Base-by-base conservation (phyloP, 2,797 vertebrate species). In the Aratinga solstitialis region DNA sequence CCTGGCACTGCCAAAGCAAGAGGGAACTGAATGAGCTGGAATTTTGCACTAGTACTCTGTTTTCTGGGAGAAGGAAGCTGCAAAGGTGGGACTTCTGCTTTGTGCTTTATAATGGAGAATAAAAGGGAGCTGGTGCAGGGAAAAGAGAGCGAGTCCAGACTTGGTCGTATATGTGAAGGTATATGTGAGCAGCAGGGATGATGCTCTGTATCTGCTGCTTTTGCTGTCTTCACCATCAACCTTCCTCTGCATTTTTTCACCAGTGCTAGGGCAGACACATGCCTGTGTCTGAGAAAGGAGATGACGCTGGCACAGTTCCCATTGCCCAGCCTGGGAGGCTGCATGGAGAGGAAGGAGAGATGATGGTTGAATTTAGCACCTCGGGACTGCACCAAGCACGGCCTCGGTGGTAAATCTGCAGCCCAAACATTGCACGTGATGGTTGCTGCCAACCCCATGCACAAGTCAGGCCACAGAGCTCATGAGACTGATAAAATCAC, bases 11-110 rank as follows among this genome's bases (percentile, higher is more conserved):
- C 18, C 18, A 10, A 84, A 50, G 87, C 43, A 43, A 27, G 48
- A 48, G 43, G 61, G 58, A 56, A 3, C 11, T 11, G 73, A 47
- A 5, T 4, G 38, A 71, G 77, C 84, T 21, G 66, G 48, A 6
- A 5, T 19, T 63, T 8, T 0, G 0, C 30, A 7, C 17, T 0
- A 1, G 27, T 29, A 5, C 15, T 15, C 29, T 23, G 8, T n/a
- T 74, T 27, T 36, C 65, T 56, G 15, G 58, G 36, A 68, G 53
- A 11, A 81, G 34, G 45, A 30, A 68, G 71, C 24, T 78, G 45
- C 53, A 8, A 30, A 58, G n/a, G 45, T 36, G n/a, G 62, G 68
- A 63, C 9, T 27, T 91, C 16, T 62, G 61, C 32, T 73, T 74
- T 82, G 43, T 58, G 26, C 62, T 74, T 32, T 29, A 12, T 34